Conservation (phyloP, 1,140 invertebrate species). For the Drosophila nikananu region DNA sequence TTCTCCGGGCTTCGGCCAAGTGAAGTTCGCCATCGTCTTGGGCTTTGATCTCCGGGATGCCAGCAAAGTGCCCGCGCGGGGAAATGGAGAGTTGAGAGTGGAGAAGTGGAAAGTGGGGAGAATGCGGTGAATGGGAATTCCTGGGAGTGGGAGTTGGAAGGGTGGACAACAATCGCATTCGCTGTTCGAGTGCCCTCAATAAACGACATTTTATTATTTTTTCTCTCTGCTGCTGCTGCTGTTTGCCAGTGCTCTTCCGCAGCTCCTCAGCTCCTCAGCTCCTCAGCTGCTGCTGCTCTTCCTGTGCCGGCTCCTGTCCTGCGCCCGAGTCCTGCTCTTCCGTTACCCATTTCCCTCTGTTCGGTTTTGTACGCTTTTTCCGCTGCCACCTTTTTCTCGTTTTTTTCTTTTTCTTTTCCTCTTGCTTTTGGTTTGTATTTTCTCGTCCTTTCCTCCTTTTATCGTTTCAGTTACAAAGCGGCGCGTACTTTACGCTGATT, state of each 20-base stretch:
- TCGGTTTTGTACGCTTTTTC: conserved; percentile 44
- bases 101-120: background rate
- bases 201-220: conserved; percentile 80
- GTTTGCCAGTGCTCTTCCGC: conserved; percentile 15
- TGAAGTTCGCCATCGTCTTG: conserved; percentile 29
- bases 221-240: conserved; percentile 21
- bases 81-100: background rate
- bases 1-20: conserved; percentile 19
- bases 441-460: conserved; percentile 49
- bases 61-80: conserved; percentile 7
- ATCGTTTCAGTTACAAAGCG: conserved; percentile 82
- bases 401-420: background rate
- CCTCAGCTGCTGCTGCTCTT: conserved; percentile 3
- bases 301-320: background rate
- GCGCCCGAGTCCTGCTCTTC: conserved; percentile 2
- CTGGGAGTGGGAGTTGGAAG: background rate
- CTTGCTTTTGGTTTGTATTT: background rate
- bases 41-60: conserved; percentile 39
- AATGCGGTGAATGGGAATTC: conserved; percentile 22
- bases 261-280: background rate
- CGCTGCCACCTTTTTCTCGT: background rate
- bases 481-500: conserved; percentile 82
- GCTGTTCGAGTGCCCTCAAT: conserved; percentile 62
- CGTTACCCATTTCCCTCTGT: conserved; percentile 32
- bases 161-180: conserved; percentile 65